A percentile compares a stretch with the other conserved stretches of the same genome.
phyloP scores from a whole-genome alignment of 2,888 invertebrate species.

The Megamerina dolium region DNA sequence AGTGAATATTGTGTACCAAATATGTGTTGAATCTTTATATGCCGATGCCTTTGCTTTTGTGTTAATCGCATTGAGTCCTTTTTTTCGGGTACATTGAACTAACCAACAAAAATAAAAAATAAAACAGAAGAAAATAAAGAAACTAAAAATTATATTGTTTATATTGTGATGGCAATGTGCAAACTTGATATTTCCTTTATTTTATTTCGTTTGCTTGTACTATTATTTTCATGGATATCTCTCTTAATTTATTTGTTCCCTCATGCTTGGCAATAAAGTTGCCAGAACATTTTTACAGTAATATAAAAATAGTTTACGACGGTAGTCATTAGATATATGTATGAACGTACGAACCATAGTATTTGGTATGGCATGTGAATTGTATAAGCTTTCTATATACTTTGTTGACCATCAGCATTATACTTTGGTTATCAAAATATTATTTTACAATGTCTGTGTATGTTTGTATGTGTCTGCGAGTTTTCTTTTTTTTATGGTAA shows the following conservation, averaged over 20 bases:
- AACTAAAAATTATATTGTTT: no score
- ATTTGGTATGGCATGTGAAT: constrained; percentile 14
- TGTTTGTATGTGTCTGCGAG: neutral
- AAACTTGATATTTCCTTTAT: constrained; percentile 10
- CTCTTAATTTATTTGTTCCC: neutral
- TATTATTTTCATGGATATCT: neutral
- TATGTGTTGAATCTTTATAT: no score
- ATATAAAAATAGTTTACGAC: constrained; percentile 16
- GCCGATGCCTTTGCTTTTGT: neutral
- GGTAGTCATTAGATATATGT: constrained; percentile 19
- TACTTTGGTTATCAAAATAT: no score
- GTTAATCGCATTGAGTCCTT: constrained; percentile 5
- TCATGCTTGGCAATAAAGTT: constrained; percentile 3
- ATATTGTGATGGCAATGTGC: constrained; percentile 8
- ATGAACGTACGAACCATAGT: no score
- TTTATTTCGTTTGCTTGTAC: neutral
- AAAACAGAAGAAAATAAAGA: no score
- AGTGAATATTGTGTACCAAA: no score
- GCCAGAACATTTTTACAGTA: constrained; percentile 2
- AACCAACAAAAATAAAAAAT: no score
- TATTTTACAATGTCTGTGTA: neutral
- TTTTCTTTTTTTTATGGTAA: neutral
- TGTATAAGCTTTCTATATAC: no score
- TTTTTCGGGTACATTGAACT: constrained; percentile 14
- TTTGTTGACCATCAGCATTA: no score